A percentile compares a stretch with the other conserved stretches of the same genome.
phyloP scores from a whole-genome alignment of 2,113 vertebrate genomes.

The Sander lucioperca region DNA sequence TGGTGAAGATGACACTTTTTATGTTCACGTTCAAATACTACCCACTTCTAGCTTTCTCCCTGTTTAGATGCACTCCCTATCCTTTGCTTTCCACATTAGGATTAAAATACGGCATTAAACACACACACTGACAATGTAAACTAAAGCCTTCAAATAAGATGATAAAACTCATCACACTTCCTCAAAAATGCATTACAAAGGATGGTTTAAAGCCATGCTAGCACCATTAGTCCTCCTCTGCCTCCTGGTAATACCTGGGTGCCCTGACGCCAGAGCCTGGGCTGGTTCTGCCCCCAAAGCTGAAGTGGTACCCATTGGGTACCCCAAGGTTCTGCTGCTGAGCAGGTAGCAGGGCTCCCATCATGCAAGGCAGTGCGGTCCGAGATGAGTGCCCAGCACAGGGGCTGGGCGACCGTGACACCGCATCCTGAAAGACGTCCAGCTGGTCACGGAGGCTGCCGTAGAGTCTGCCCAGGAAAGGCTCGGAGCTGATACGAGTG shows the following conservation, averaged over 20 bases:
- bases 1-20: slow-evolving; percentile 17
- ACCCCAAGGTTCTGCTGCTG: slow-evolving; percentile 89
- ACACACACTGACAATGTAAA: slow-evolving; percentile 72
- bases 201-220: slow-evolving; percentile 85
- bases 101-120: slow-evolving; percentile 60
- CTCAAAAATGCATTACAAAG: slow-evolving; percentile 76
- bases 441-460: slow-evolving; percentile 86
- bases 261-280: slow-evolving; percentile 78
- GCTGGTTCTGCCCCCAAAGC: slow-evolving; percentile 84
- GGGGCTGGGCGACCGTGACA: slow-evolving; percentile 78
- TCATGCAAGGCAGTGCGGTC: slow-evolving; percentile 84
- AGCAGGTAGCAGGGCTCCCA: slow-evolving; percentile 88
- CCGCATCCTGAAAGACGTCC: slow-evolving; percentile 89
- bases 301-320: slow-evolving; percentile 93
- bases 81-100: slow-evolving; percentile 31
- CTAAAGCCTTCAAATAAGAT: slow-evolving; percentile 84
- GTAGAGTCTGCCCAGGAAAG: slow-evolving; percentile 82
- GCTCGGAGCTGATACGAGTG: slow-evolving; percentile 92
- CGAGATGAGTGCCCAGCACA: slow-evolving; percentile 85
- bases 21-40: slow-evolving; percentile 32
- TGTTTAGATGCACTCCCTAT: slow-evolving; percentile 13
- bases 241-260: slow-evolving; percentile 89
- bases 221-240: slow-evolving; percentile 94
- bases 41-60: slow-evolving; percentile 3
- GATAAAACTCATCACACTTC: slow-evolving; percentile 94